A percentile compares a stretch with the other conserved stretches of the same genome.
Evolutionary conservation across 2,113 vertebrate genomes (phyloP).

Genomic region (Lichenostomus cassidix): DNA sequence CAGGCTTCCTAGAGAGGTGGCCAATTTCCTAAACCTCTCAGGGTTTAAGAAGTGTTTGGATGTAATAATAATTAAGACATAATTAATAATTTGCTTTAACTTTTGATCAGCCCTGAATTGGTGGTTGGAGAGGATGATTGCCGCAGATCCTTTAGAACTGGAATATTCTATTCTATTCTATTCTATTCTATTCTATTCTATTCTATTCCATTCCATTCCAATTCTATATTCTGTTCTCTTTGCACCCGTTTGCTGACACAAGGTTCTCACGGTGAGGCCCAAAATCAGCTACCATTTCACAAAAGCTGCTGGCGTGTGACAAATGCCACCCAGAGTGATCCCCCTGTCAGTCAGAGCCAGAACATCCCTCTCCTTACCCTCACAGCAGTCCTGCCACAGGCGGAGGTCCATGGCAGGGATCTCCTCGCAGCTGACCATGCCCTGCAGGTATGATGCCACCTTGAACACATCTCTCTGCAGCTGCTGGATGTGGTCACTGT

Average conservation of each 20-base stretch:
- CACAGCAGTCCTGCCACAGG: constrained; percentile 75
- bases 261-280: not conserved
- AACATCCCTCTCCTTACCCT: constrained; percentile 48
- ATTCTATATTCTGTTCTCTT: not conserved
- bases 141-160: not conserved
- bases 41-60: not conserved
- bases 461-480: constrained; percentile 71
- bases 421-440: constrained; percentile 64
- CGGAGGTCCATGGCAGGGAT: constrained; percentile 62
- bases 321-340: not conserved
- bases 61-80: not conserved
- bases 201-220: too few relatives aligned
- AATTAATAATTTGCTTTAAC: not conserved
- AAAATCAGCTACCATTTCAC: not conserved
- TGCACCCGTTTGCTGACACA: not conserved
- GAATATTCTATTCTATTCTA: not conserved
- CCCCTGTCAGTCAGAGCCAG: accelerated
- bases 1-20: not conserved
- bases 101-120: not conserved
- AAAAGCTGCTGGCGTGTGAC: not conserved
- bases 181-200: not conserved
- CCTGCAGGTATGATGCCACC: constrained; percentile 66
- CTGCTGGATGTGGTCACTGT: constrained; percentile 71
- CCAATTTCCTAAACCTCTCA: not conserved
- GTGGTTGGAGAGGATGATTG: not conserved